Evolutionary conservation across 1,140 invertebrate genomes (phyloP).

Genomic region (Cydia strobilella): DNA sequence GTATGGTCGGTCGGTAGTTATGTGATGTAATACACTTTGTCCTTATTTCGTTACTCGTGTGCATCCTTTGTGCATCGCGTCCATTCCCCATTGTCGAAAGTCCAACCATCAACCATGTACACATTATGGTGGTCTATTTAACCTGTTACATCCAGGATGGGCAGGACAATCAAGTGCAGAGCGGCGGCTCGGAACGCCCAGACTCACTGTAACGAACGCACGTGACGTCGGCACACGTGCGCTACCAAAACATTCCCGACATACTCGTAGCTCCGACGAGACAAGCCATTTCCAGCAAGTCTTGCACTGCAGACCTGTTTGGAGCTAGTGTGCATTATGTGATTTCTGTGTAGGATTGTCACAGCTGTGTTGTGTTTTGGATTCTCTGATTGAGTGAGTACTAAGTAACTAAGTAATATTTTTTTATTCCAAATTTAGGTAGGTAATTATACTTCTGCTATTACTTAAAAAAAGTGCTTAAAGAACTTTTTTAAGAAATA

Average conservation of each 20-base stretch:
- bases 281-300: too few species aligned
- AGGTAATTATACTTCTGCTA: too few species aligned
- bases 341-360: too few species aligned
- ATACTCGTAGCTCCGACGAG: not conserved
- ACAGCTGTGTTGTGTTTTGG: too few species aligned
- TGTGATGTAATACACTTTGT: not conserved
- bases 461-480: too few species aligned
- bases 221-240: constrained; percentile 66
- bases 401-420: too few species aligned
- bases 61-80: not conserved
- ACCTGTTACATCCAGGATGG: constrained; percentile 61
- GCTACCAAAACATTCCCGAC: constrained; percentile 43
- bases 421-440: too few species aligned
- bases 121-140: constrained; percentile 54
- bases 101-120: not conserved
- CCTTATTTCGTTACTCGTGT: not conserved
- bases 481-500: too few species aligned
- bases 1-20: too few species aligned
- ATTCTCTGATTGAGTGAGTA: too few species aligned
- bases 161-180: constrained; percentile 74
- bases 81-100: not conserved
- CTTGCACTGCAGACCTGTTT: too few species aligned
- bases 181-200: constrained; percentile 67
- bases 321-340: too few species aligned
- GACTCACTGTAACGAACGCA: constrained; percentile 68